Percentiles rank a stretch among this genome's conserved stretches.
phyloP scores from a whole-genome alignment of 1,140 invertebrate species.

The Chironomus striatipennis region DNA sequence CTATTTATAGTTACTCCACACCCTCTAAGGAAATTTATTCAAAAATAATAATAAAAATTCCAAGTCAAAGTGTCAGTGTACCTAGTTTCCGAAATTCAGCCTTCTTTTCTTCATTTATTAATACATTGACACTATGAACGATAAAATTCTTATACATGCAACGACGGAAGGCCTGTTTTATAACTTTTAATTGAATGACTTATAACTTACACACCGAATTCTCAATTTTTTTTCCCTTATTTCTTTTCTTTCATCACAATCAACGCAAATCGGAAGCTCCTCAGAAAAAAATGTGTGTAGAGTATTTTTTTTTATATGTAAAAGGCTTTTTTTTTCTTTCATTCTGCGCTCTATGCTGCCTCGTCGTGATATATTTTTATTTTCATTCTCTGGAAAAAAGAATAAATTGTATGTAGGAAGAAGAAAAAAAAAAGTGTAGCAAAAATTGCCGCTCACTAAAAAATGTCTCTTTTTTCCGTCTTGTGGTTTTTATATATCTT shows the following conservation, averaged over 20 bases:
- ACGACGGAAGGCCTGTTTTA: not conserved
- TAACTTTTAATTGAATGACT: constrained; percentile 22
- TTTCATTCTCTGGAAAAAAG: not conserved
- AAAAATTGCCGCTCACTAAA: not conserved
- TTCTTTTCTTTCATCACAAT: not conserved
- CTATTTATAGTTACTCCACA: not conserved
- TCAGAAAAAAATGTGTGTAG: not conserved
- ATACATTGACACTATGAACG: constrained; percentile 5
- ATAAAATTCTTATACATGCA: not conserved
- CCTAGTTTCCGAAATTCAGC: not conserved
- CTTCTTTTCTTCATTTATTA: not conserved
- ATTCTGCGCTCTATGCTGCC: not conserved
- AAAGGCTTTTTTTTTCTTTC: not conserved
- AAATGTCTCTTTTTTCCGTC: constrained; percentile 20
- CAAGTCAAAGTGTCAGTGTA: not conserved
- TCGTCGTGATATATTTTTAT: not conserved
- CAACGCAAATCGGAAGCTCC: constrained; percentile 13
- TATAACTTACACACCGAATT: constrained; percentile 16
- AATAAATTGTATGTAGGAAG: too few species aligned
- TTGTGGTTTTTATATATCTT: constrained; percentile 1
- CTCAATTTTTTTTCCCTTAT: not conserved
- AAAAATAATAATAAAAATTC: too few species aligned
- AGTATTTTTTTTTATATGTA: not conserved
- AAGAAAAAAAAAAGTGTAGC: not conserved
- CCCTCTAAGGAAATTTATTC: too few species aligned